phyloP scores from a whole-genome alignment of 2,888 invertebrate species.

The Archaeoteleia sp. region DNA sequence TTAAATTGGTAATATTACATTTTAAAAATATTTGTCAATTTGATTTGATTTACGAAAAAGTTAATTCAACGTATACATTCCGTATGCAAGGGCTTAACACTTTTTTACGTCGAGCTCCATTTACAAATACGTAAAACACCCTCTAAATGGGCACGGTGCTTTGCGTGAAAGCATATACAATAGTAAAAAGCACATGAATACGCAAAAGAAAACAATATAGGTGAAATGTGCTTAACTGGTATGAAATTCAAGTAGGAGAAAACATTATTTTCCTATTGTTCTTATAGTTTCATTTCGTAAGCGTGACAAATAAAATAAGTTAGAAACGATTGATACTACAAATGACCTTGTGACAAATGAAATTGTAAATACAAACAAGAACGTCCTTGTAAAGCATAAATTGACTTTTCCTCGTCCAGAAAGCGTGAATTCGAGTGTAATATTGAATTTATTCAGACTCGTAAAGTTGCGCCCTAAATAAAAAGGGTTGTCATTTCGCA shows the following conservation, averaged over 20 bases:
- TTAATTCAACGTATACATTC: background rate
- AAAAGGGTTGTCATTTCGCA: conserved; percentile 72
- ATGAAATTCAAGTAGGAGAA: conserved; percentile 21
- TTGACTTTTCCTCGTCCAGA: conserved; percentile 20
- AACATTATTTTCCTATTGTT: conserved; percentile 7
- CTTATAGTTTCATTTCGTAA: background rate
- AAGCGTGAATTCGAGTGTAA: conserved; percentile 56
- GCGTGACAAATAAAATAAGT: no score
- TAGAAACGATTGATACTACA: no score
- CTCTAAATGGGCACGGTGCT: background rate
- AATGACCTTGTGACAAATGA: background rate
- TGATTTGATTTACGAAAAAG: no score
- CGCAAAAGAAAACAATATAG: background rate
- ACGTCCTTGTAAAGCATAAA: conserved; percentile 13
- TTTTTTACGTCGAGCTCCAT: background rate
- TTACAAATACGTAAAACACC: conserved; percentile 2
- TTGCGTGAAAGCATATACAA: conserved; percentile 10
- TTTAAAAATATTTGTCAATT: no score
- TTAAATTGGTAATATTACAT: no score
- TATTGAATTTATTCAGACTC: conserved; percentile 72
- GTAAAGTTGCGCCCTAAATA: conserved; percentile 72
- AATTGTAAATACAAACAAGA: background rate
- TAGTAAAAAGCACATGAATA: background rate
- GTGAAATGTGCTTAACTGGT: conserved; percentile 10
- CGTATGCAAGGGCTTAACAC: conserved; percentile 13